phyloP scores from a whole-genome alignment of 2,113 vertebrate genomes.

The Panurus biarmicus region DNA sequence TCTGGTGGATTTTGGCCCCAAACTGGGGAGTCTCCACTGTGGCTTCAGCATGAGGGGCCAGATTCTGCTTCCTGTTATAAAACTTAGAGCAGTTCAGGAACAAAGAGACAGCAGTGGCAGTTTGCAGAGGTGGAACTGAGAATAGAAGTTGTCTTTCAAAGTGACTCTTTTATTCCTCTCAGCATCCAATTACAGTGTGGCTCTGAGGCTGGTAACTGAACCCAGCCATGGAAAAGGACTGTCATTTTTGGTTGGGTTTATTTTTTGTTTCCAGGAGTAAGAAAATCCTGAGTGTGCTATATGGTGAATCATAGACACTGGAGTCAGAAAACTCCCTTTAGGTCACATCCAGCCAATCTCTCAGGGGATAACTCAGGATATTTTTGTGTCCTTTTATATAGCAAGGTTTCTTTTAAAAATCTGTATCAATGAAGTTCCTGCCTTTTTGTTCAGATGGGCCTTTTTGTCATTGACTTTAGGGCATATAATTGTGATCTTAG shows the following conservation, averaged over 20 bases:
- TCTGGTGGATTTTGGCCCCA: neutral
- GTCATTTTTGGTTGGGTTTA: neutral
- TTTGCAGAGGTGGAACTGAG: neutral
- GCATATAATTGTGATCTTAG: neutral
- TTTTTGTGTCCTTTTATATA: conserved; percentile 6
- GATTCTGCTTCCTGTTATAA: neutral
- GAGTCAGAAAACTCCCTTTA: conserved; percentile 8
- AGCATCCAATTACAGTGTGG: conserved; percentile 12
- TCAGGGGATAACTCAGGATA: neutral
- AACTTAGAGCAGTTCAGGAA: neutral
- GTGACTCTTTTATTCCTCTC: conserved; percentile 7
- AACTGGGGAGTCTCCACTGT: neutral
- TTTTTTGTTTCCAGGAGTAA: neutral
- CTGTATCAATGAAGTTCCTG: neutral
- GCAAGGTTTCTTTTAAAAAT: neutral
- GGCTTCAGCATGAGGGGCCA: neutral
- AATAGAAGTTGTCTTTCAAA: neutral
- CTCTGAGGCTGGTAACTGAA: neutral
- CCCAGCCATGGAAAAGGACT: conserved; percentile 26
- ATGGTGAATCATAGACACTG: conserved; percentile 33
- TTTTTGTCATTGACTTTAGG: neutral
- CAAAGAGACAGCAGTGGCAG: neutral
- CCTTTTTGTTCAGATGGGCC: neutral
- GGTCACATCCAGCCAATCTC: neutral
- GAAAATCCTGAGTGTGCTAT: neutral